Evolutionary conservation across 2,797 vertebrate genomes (phyloP).

Genomic region (Poliocrania exsul): DNA sequence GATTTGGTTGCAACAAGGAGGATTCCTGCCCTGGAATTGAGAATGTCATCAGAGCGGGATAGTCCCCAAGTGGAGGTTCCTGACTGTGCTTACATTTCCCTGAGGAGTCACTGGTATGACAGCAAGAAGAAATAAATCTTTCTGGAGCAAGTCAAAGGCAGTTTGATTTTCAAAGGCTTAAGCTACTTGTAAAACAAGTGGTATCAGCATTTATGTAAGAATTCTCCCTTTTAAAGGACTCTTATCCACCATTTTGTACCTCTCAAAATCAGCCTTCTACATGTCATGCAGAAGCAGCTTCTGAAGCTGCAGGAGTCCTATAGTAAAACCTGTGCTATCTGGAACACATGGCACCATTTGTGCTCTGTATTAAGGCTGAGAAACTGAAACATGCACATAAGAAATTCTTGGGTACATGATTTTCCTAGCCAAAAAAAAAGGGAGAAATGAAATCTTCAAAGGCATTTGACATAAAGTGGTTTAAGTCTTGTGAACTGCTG

Average conservation of each 20-base stretch:
- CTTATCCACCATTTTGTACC: background rate
- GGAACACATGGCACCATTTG: background rate
- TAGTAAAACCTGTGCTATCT: background rate
- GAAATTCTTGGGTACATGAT: background rate
- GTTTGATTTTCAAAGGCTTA: background rate
- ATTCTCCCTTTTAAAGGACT: background rate
- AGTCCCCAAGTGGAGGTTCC: background rate
- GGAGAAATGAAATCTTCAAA: conserved; percentile 21
- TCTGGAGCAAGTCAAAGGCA: background rate
- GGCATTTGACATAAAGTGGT: conserved; percentile 29
- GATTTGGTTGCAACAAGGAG: background rate
- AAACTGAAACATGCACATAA: background rate
- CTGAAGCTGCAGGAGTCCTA: background rate
- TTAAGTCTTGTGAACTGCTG: conserved; percentile 54
- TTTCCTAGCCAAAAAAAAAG: background rate
- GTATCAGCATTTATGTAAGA: background rate
- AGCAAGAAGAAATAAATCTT: background rate
- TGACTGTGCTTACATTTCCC: background rate
- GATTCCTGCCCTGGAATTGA: background rate
- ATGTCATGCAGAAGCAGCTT: background rate
- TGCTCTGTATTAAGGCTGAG: background rate
- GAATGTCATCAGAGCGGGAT: background rate
- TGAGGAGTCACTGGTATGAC: background rate
- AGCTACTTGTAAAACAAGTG: background rate
- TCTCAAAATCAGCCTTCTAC: background rate